Base-by-base conservation (phyloP, 1,140 invertebrate genomes). In the Meloidogyne floridensis region DNA sequence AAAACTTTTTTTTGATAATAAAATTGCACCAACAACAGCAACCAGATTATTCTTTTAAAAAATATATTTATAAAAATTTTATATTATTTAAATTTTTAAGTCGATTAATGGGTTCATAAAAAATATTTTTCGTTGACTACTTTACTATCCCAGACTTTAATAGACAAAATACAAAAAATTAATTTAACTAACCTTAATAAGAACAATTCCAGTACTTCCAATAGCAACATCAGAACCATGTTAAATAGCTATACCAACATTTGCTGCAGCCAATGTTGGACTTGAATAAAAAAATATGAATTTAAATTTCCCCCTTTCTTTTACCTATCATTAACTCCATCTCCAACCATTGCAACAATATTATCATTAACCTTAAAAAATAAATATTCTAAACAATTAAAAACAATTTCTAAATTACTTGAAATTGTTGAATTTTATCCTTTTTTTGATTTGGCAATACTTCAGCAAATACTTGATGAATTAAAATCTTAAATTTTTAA, bases 211-310 rank as follows among this genome's bases (percentile, higher is more conserved):
- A 0, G 98, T 97, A 13, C 97, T 96, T 92, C 98, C 98, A 0
- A 98, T 96, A 43, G 98, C 98, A n/a, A 99, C 96, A 92, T 99
- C 97, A 1, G 97, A 98, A 2, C 98, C 98, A n/a, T 95, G 94
- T 0, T 96, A 94, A 87, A 99, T 98, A 8, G 98, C 97, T 83
- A 99, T 98, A 43, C 98, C 98, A 69, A 99, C 95, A 91, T 99
- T 95, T 0, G 97, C 95, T 90, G 98, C 95, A 2, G 97, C 97
- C 76, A 99, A 92, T 72, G 98, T 98, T 4, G 98, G 98, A 42
- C 95, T 65, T n/a, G 0, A 59, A 15, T 15, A 59, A 59, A 13
- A n/a, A 65, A n/a, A 15, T 59, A 59, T 15, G 2, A 65, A 65
- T 65, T 65, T 13, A 47, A 47, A 47, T n/a, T 6, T n/a, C 6